phyloP scores from a whole-genome alignment of 1,140 invertebrate species.

The Lerema accius region DNA sequence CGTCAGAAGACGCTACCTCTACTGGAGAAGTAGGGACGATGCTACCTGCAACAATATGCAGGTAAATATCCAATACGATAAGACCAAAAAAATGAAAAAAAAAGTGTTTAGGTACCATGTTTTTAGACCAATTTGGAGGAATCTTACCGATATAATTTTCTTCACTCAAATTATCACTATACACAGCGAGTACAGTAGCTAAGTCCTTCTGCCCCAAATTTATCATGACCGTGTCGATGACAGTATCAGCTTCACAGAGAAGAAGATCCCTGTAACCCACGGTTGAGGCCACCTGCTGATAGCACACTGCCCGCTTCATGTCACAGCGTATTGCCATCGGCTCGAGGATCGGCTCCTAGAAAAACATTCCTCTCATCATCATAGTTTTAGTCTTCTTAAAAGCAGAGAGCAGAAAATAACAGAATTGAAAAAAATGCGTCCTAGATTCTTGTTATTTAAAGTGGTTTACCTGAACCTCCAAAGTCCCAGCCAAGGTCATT shows the following conservation, averaged over 20 bases:
- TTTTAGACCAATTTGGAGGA: no score
- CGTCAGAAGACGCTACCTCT: slow-evolving; percentile 79
- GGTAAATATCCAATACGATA: neutral
- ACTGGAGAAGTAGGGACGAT: slow-evolving; percentile 67
- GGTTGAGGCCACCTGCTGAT: slow-evolving; percentile 59
- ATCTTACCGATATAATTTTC: slow-evolving; percentile 70
- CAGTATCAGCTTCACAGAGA: slow-evolving; percentile 86
- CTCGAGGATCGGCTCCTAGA: slow-evolving; percentile 89
- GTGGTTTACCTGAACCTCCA: slow-evolving; percentile 86
- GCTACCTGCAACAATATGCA: slow-evolving; percentile 45
- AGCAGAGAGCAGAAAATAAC: no score
- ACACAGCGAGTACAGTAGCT: slow-evolving; percentile 86
- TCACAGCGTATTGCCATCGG: slow-evolving; percentile 89
- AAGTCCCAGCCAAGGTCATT: slow-evolving; percentile 86
- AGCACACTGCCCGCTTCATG: slow-evolving; percentile 86
- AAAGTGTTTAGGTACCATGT: no score
- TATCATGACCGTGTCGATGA: slow-evolving; percentile 86
- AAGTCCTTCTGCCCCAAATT: slow-evolving; percentile 90
- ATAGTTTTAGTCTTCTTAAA: slow-evolving; percentile 5
- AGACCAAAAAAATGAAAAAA: neutral
- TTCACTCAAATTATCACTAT: slow-evolving; percentile 85
- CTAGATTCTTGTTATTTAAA: no score
- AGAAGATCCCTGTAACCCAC: slow-evolving; percentile 59
- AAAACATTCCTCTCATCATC: slow-evolving; percentile 34
- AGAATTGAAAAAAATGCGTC: no score